These are phyloP conservation scores for Psilopogon haemacephalus DNA, from an alignment of 2,113 vertebrate genomes.

Conservation along the genomic window DNA sequence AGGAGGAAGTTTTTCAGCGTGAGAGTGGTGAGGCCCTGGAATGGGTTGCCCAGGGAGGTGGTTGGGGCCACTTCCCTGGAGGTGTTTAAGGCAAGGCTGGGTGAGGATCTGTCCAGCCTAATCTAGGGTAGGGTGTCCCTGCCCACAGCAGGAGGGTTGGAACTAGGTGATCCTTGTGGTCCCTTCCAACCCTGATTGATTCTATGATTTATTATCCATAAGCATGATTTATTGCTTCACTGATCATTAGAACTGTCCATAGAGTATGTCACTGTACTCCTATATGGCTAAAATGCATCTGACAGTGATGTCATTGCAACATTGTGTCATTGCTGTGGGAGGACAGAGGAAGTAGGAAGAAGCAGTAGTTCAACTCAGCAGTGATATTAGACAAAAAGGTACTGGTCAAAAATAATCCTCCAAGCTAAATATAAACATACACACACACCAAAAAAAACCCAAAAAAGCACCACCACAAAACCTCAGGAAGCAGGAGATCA, in stretches of 20 bases:
- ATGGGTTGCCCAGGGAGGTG: no score
- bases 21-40: no score
- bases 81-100: no score
- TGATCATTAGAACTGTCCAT: neutral
- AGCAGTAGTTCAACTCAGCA: neutral
- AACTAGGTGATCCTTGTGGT: no score
- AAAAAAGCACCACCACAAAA: neutral
- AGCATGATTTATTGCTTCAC: neutral
- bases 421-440: neutral
- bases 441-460: neutral
- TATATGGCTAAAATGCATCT: neutral
- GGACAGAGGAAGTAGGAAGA: neutral
- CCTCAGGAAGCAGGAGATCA: neutral
- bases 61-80: no score
- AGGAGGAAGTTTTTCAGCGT: no score
- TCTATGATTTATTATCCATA: no score
- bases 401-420: neutral
- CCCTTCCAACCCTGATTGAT: no score
- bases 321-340: neutral
- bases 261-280: neutral
- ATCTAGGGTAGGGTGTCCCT: no score
- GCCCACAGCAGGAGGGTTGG: no score
- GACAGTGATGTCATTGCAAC: fast-evolving
- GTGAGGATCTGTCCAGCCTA: no score
- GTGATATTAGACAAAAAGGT: neutral